Conservation (phyloP, 2,797 vertebrate species). For the Anas acuta region DNA sequence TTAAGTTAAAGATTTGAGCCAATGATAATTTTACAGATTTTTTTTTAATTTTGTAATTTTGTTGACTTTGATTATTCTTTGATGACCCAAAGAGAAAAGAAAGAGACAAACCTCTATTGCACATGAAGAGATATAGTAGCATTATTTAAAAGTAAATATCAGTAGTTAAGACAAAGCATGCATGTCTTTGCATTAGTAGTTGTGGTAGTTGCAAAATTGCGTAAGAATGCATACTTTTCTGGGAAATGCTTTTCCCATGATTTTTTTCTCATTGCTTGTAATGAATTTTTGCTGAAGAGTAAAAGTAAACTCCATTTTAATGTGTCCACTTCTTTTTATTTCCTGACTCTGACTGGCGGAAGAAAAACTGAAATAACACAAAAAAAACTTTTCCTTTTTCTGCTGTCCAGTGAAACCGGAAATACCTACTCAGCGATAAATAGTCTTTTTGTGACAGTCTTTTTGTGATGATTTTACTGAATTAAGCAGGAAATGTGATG, state of each 20-base stretch:
- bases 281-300: background rate
- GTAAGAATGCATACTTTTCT: background rate
- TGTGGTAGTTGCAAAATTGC: too few species aligned
- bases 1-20: background rate
- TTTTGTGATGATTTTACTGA: conserved; percentile 45
- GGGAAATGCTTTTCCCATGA: background rate
- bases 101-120: background rate
- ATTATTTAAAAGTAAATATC: background rate
- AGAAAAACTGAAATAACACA: conserved; percentile 4
- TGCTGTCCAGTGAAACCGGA: conserved; percentile 37
- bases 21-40: background rate
- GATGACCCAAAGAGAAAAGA: background rate
- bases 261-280: background rate
- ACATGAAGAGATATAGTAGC: background rate
- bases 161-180: background rate
- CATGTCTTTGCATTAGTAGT: too few species aligned
- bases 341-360: background rate
- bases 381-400: conserved; percentile 7
- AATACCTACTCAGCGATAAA: conserved; percentile 28
- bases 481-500: conserved; percentile 36
- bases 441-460: background rate
- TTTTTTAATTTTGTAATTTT: background rate
- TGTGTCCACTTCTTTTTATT: background rate
- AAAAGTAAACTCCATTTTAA: background rate
- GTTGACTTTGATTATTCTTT: background rate